A percentile compares a stretch with the other conserved stretches of the same genome.
Evolutionary conservation across 2,888 invertebrate species (phyloP).

Genomic region (Linnaemya tessellans): DNA sequence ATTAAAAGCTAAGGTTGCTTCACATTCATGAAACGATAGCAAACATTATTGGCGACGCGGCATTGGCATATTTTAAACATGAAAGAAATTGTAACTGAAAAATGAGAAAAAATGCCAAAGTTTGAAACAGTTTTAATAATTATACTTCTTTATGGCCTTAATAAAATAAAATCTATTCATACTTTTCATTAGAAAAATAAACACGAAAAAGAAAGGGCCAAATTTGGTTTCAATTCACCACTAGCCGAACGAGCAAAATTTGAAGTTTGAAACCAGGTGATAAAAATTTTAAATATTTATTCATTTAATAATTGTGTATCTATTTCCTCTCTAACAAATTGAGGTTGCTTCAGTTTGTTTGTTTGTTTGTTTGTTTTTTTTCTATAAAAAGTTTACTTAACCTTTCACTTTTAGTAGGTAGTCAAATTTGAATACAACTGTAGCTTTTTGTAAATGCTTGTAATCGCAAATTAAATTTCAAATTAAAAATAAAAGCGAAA

Average conservation of each 20-base stretch:
- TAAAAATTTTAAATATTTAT: constrained; percentile 15
- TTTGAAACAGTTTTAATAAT: not conserved
- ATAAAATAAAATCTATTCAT: too few relatives aligned
- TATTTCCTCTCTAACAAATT: constrained; percentile 4
- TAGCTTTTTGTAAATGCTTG: not conserved
- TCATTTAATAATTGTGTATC: not conserved
- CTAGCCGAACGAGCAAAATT: not conserved
- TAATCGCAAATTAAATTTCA: constrained; percentile 2
- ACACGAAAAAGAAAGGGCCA: constrained; percentile 19
- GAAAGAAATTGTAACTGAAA: too few relatives aligned
- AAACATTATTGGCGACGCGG: not conserved
- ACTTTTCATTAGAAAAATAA: not conserved
- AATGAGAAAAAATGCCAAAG: not conserved
- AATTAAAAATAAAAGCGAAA: constrained; percentile 2
- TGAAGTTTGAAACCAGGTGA: not conserved
- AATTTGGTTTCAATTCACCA: not conserved
- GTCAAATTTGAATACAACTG: not conserved
- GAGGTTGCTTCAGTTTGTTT: not conserved
- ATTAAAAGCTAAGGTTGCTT: not conserved
- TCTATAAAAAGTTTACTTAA: constrained; percentile 28
- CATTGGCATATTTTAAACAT: not conserved
- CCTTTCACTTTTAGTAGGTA: constrained; percentile 36
- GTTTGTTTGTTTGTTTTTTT: not conserved
- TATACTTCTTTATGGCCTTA: not conserved
- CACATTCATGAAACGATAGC: not conserved